phyloP scores from a whole-genome alignment of 1,140 invertebrate genomes.

The Bacillus rossius region DNA sequence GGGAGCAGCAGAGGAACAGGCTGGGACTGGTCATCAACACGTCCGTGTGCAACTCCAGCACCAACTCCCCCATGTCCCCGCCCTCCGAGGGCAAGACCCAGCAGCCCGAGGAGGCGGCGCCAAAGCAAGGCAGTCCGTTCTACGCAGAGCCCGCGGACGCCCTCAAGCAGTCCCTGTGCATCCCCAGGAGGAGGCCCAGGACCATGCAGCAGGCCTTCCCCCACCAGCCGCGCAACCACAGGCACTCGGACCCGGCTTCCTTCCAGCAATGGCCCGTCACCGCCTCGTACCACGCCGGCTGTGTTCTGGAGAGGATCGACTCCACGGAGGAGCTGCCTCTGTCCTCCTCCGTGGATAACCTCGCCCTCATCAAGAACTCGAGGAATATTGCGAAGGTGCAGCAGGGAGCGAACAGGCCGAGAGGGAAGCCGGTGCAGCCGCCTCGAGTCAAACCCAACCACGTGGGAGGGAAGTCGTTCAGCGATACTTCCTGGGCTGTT shows the following conservation, averaged over 20 bases:
- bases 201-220: conserved; percentile 15
- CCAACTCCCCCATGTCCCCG: conserved; percentile 14
- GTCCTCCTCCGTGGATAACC: conserved; percentile 65
- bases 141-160: conserved; percentile 91
- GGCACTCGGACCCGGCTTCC: conserved; percentile 56
- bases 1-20: conserved; percentile 41
- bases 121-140: conserved; percentile 75
- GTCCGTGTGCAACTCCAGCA: conserved; percentile 29
- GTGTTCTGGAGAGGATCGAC: conserved; percentile 51
- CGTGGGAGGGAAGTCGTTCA: conserved; percentile 23
- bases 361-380: conserved; percentile 3
- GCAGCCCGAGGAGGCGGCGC: conserved; percentile 41
- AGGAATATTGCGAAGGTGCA: neutral
- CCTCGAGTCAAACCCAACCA: conserved; percentile 46
- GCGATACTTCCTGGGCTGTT: conserved; percentile 69
- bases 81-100: conserved; percentile 15
- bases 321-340: conserved; percentile 46
- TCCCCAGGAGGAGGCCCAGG: conserved; percentile 31
- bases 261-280: conserved; percentile 37
- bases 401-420: conserved; percentile 43
- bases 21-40: conserved; percentile 38
- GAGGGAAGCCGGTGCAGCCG: conserved; percentile 64
- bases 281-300: conserved; percentile 15
- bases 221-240: conserved; percentile 38
- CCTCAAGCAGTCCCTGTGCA: conserved; percentile 46